Conservation (phyloP, 2,113 vertebrate species). For the Cyanoliseus patagonus region DNA sequence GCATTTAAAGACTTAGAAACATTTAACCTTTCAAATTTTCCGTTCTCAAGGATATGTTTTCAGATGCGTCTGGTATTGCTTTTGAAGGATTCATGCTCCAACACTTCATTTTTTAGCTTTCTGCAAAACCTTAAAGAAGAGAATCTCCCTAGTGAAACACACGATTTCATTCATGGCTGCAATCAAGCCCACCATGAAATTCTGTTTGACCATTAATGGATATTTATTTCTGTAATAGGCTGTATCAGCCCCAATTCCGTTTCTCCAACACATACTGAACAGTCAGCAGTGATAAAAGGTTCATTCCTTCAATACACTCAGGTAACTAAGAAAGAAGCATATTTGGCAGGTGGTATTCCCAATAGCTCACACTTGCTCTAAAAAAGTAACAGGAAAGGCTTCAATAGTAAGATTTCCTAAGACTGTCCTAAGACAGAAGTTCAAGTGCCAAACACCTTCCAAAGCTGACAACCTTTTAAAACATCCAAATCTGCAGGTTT, state of each 20-base stretch:
- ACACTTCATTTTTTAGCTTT: neutral
- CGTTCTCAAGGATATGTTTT: neutral
- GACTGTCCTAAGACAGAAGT: neutral
- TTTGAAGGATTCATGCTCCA: neutral
- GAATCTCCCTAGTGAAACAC: neutral
- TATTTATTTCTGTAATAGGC: neutral
- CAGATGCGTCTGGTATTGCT: neutral
- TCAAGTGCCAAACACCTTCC: neutral
- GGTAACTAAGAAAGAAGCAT: neutral
- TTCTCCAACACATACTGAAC: neutral
- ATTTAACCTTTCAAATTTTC: constrained; percentile 25
- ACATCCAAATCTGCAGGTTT: neutral
- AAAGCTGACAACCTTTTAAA: neutral
- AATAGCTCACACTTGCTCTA: neutral
- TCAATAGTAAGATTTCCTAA: neutral
- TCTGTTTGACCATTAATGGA: neutral
- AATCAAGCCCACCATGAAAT: neutral
- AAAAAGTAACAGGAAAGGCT: neutral
- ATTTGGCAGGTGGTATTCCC: neutral
- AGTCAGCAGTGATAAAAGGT: neutral
- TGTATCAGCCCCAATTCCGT: neutral
- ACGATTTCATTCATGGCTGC: neutral
- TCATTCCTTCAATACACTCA: neutral
- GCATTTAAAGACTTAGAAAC: constrained; percentile 9
- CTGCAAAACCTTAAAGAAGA: neutral